phyloP scores from a whole-genome alignment of 2,888 invertebrate genomes.

The Drosophila picticornis region DNA sequence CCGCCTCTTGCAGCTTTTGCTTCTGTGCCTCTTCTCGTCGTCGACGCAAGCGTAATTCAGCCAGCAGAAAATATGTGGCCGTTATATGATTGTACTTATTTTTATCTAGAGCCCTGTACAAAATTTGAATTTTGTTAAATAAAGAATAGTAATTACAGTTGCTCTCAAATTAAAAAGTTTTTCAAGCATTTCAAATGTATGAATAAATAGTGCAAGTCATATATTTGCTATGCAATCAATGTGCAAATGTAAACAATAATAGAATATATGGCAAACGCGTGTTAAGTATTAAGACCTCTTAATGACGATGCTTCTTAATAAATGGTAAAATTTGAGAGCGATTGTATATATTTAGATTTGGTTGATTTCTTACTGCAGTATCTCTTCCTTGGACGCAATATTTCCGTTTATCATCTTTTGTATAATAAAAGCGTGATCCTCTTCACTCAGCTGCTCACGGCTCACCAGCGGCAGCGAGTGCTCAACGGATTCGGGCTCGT shows the following conservation, averaged over 20 bases:
- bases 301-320: not conserved
- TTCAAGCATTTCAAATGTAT: not conserved
- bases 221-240: not conserved
- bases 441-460: slow-evolving; percentile 94
- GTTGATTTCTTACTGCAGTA: slow-evolving; percentile 90
- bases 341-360: not conserved
- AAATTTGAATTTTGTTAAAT: slow-evolving; percentile 1
- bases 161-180: not conserved
- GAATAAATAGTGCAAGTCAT: not conserved
- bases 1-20: slow-evolving; percentile 71
- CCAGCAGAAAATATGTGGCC: slow-evolving; percentile 98
- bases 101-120: slow-evolving; percentile 92
- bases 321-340: not conserved
- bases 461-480: slow-evolving; percentile 93
- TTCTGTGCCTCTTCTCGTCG: slow-evolving; percentile 89
- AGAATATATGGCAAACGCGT: not conserved
- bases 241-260: not conserved
- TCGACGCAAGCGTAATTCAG: slow-evolving; percentile 94
- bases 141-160: not conserved
- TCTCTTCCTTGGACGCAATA: slow-evolving; percentile 97
- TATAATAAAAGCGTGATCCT: slow-evolving; percentile 95
- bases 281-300: not conserved
- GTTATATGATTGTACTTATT: slow-evolving; percentile 99
- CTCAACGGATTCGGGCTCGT: slow-evolving; percentile 84
- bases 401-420: slow-evolving; percentile 98